Conservation (phyloP, 2,888 invertebrate genomes). For the Leucophenga montana region DNA sequence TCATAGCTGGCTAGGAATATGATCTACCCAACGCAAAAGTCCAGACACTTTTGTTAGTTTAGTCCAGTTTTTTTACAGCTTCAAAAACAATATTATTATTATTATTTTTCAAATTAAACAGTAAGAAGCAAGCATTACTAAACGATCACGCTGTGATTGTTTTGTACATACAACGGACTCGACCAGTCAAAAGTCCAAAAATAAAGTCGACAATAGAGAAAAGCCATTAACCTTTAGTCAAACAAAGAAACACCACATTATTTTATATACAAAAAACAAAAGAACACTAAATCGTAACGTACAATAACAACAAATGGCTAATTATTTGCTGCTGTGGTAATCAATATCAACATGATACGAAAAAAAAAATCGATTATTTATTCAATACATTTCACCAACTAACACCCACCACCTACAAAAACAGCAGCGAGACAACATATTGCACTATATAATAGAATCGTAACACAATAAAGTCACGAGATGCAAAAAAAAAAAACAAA, state of each 20-base stretch:
- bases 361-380: not conserved
- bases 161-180: not conserved
- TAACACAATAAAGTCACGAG: constrained; percentile 60
- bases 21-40: too few species aligned
- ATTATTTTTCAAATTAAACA: too few species aligned
- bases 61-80: too few species aligned
- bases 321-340: not conserved
- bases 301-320: too few species aligned
- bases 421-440: not conserved
- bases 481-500: constrained; percentile 33
- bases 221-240: constrained; percentile 11
- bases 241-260: not conserved
- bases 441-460: constrained; percentile 32
- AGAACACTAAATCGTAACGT: not conserved
- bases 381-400: constrained; percentile 38
- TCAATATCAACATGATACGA: not conserved
- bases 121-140: too few species aligned
- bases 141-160: too few species aligned
- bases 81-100: too few species aligned
- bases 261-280: not conserved
- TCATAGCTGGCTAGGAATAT: too few species aligned
- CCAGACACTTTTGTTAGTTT: too few species aligned
- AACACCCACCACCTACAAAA: not conserved
- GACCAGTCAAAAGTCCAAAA: not conserved
- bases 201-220: not conserved